Base-by-base conservation (phyloP, 2,888 invertebrate genomes). In the Enoplolaimus lenunculus region DNA sequence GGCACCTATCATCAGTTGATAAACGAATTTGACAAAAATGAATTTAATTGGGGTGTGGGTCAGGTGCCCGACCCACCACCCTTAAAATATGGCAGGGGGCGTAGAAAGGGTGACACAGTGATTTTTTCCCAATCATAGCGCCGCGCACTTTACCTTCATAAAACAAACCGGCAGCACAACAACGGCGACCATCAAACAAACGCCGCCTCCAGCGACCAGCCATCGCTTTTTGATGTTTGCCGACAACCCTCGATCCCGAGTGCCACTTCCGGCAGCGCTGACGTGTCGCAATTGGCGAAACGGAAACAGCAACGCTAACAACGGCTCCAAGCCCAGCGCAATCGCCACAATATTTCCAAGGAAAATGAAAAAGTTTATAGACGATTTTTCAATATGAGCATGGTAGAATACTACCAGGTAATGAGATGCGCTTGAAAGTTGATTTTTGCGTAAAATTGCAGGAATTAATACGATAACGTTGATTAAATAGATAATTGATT, bases 341-440 rank as follows among this genome's bases (percentile, higher is more conserved):
- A 62, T 31, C n/a, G 33, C 28, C 13, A 62, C 33, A 62, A 62
- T 28, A n/a, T 62, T 62, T 7, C 64, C 64, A 62, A 28, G 7
- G 28, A 62, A 62, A 16, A 62, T 7, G 64, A 62, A 62, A 30
- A 13, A 62, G 64, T 62, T 62, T 16, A 62, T 62, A 13, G 33
- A 7, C 7, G 7, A 62, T 31, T 62, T 28, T 62, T 62, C 64
- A 62, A 62, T 16, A 62, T 62, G 64, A 13, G 64, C 64, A 62
- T 62, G 64, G n/a, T 30, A 62, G 28, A 62, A 28, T 31, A 62
- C 33, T 16, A 62, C n/a, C n/a, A 16, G 30, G n/a, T 62, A 62
- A 62, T 13, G 7, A 30, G 7, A 7, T 13, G 7, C 28, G 7
- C 7, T 13, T 28, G 33, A 7, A 30, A 31, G 30, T 13, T 28